Percentiles rank a stretch among this genome's conserved stretches.
Evolutionary conservation across 2,888 invertebrate genomes (phyloP).

Genomic region (Acanthosepion pharaonis): DNA sequence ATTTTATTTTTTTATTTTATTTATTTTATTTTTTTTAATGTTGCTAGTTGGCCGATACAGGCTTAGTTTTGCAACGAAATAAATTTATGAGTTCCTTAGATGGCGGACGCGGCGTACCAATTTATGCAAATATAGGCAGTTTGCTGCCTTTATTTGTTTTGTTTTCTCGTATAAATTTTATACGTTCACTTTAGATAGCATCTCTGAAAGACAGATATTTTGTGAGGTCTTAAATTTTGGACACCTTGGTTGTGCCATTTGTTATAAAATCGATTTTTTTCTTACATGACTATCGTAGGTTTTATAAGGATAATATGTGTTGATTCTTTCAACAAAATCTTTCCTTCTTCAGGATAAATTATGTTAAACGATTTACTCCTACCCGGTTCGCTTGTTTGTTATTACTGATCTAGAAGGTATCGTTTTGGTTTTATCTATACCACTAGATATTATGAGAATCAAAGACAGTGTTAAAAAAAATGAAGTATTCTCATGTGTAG

Average conservation of each 20-base stretch:
- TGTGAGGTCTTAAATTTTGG: conserved; percentile 22
- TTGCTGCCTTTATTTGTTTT: not conserved
- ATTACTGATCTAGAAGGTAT: too few relatives aligned
- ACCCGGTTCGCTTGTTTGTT: not conserved
- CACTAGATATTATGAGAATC: too few relatives aligned
- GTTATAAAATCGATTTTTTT: not conserved
- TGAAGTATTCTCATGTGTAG: too few relatives aligned
- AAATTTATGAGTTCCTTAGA: not conserved
- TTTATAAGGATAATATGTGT: not conserved
- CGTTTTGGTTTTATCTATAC: too few relatives aligned
- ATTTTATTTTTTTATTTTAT: not conserved
- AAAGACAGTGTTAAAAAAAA: too few relatives aligned
- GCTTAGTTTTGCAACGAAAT: conserved; percentile 17
- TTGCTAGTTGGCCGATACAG: not conserved
- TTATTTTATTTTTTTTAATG: not conserved
- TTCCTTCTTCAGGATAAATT: too few relatives aligned
- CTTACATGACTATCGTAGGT: not conserved
- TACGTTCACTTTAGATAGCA: not conserved
- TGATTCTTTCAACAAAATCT: not conserved
- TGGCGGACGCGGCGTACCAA: not conserved
- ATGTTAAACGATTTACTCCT: too few relatives aligned
- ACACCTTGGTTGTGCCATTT: not conserved
- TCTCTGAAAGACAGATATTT: not conserved
- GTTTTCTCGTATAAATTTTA: conserved; percentile 13
- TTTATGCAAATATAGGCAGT: conserved; percentile 6